Base-by-base conservation (phyloP, 2,797 vertebrate genomes). In the Ataeniobius toweri region DNA sequence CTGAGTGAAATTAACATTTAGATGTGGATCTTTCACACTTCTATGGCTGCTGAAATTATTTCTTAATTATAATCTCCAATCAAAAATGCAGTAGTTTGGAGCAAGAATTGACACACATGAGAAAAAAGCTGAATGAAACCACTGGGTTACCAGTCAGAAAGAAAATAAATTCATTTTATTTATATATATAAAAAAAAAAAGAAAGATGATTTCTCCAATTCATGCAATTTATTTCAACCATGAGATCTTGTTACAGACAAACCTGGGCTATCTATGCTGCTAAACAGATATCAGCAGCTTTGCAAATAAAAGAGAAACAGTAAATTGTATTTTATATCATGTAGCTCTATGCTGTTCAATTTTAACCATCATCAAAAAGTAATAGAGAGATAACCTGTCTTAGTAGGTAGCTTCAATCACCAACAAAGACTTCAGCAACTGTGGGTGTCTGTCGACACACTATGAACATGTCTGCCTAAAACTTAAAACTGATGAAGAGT, bases 1-100 rank as follows among this genome's bases (percentile, higher is more conserved):
- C 96, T 93, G 94, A 96, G 95, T 93, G 94, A 96, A 97, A 97
- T 97, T 96, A 97, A 96, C 95, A 96, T 96, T 96, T 96, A 82
- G 93, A 90, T 91, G 94, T 92, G 95, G 94, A 95, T 96, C 95
- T 96, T 97, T 95, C 95, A 96, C 93, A 95, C 95, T 94, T 95
- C 91, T 95, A 94, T 89, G 91, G 89, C 94, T 93, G 92, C 92
- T 93, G 94, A 95, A 97, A 97, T 97, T 96, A 97, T 97, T 97
- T 93, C 89, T 94, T 96, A 96, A 97, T 97, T 96, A 95, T 91
- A 91, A 88, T 90, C 94, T 94, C 78, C 90, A 91, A 92, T 94
- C 91, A 94, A 95, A 70, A 93, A 91, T 88, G 72, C 79, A 83
- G 91, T 85, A 91, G 92, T 84, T 85, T 31, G 12, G 91, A 69